phyloP scores from a whole-genome alignment of 2,888 invertebrate genomes.

The Gymnoscelis rufifasciata region DNA sequence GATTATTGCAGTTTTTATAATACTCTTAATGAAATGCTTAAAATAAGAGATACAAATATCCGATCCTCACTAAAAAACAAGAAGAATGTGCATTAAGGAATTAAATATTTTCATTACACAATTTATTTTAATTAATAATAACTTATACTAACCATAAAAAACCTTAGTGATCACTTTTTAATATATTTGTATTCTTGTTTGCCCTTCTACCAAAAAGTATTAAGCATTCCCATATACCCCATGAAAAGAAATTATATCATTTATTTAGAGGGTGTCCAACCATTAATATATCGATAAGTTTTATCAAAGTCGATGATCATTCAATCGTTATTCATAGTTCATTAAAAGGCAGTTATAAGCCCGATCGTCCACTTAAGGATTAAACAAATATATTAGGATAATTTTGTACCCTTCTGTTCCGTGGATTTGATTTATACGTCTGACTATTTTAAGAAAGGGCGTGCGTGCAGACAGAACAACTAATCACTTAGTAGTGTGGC shows the following conservation, averaged over 20 bases:
- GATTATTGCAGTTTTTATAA: neutral
- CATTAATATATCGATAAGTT: neutral
- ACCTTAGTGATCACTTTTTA: too few species aligned
- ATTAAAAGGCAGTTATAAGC: constrained; percentile 36
- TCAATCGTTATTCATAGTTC: constrained; percentile 41
- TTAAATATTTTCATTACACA: too few species aligned
- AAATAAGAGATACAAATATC: too few species aligned
- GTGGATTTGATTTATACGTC: constrained; percentile 54
- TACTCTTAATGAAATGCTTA: neutral
- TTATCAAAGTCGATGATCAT: constrained; percentile 10
- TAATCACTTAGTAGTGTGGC: neutral
- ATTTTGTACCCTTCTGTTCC: constrained; percentile 39
- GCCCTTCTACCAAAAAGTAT: too few species aligned
- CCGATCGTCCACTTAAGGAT: constrained; percentile 42
- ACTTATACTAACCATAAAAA: too few species aligned
- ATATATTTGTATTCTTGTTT: too few species aligned
- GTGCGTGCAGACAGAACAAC: neutral
- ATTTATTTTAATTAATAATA: too few species aligned
- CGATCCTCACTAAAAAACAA: too few species aligned
- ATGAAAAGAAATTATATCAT: too few species aligned
- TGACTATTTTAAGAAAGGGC: neutral
- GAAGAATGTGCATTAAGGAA: too few species aligned
- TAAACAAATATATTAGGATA: constrained; percentile 64
- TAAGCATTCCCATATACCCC: too few species aligned
- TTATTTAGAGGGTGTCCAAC: too few species aligned